Evolutionary conservation across 2,888 invertebrate species (phyloP), one percentile per base, ranked within the genome.

Genomic region (Ischnus inquisitorius): DNA sequence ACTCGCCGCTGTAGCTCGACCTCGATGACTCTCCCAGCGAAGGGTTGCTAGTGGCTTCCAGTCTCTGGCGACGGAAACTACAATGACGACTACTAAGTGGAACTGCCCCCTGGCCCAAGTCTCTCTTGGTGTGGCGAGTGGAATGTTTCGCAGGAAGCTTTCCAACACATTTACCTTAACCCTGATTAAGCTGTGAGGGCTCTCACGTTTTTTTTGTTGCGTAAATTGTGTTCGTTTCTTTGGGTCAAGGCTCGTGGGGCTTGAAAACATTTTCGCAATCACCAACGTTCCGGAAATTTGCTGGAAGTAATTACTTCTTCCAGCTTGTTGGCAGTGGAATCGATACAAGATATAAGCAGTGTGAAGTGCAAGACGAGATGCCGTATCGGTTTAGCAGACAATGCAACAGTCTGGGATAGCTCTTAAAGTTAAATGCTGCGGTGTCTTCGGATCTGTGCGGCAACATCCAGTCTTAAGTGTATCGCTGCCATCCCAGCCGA

Each of bases 1-100:
- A 87, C 87, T 87, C 83, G 85, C 85, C 87, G 83, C 84, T 74
- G 81, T 77, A 77, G 57, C 76, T 51, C 64, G 72, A 75, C 72
- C 80, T 46, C 74, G 68, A 67, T 71, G 57, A 75, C 69, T 79
- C 71, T 25, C 10, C 25, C 28, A 14, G 46, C 68, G n/a, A 46
- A n/a, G 39, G n/a, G 19, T 54, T 5, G n/a, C 16, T 22, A 14
- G 22, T 57, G 22, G 16, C 16, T 57, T 34, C 14, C 34, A 39
- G 46, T 19, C 54, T 72, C 39, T 72, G 4, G 46, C 25, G 75
- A 79, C 60, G 71, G 69, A 57, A 76, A 72, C 51, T 34, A 67
- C 69, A 75, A 67, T 64, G 76, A 71, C 67, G 60, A 69, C 62
- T 16, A 64, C 62, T 16, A 67, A 68, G 80, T 77, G 77, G 77